A percentile compares a stretch with the other conserved stretches of the same genome.
Evolutionary conservation across 2,888 invertebrate species (phyloP).

Genomic region (Ptychoptera albimana): DNA sequence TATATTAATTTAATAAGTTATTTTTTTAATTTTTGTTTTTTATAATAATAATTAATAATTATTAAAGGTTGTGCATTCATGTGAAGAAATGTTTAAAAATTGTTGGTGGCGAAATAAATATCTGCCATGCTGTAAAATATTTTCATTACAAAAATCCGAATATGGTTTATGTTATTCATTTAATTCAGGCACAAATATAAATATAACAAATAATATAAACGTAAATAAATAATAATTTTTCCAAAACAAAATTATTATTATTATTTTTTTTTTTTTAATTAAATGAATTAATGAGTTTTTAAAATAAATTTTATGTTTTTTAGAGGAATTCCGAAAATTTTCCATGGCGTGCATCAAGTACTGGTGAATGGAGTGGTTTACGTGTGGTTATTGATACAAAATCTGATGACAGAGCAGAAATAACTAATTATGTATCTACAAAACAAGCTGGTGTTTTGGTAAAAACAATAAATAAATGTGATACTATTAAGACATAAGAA

Average conservation of each 20-base stretch:
- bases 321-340: slow-evolving; percentile 3
- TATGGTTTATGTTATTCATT: slow-evolving; percentile 32
- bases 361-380: slow-evolving; percentile 22
- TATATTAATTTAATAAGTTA: no score
- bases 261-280: background rate
- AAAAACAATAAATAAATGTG: background rate
- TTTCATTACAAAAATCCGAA: slow-evolving; percentile 30
- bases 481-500: background rate
- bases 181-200: slow-evolving; percentile 21
- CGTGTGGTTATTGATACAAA: slow-evolving; percentile 12
- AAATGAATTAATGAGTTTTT: no score
- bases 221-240: background rate
- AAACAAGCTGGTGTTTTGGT: background rate
- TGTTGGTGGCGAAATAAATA: slow-evolving; percentile 29
- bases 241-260: background rate
- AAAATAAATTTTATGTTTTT: no score
- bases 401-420: slow-evolving; percentile 6
- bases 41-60: background rate
- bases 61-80: slow-evolving; percentile 14
- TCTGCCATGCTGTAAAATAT: slow-evolving; percentile 30
- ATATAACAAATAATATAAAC: background rate
- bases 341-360: slow-evolving; percentile 16
- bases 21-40: no score
- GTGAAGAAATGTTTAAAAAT: slow-evolving; percentile 25
- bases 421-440: background rate